Conservation (phyloP, 2,113 vertebrate genomes). For the Phalacrocorax aristotelis region DNA sequence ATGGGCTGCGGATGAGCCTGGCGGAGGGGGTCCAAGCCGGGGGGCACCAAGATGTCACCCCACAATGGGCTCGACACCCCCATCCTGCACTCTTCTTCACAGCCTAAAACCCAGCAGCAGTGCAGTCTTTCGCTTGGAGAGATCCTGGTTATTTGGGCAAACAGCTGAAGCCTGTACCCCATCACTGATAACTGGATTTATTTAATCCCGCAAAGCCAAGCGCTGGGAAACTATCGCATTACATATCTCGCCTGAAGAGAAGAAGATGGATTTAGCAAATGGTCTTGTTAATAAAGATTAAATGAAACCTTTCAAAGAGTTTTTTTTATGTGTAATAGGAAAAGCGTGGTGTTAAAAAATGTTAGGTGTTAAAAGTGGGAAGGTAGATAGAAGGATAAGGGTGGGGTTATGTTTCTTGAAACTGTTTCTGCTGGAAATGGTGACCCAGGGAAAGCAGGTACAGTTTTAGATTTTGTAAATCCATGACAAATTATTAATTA, state of each 20-base stretch:
- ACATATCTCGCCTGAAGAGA: neutral
- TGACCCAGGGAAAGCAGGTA: neutral
- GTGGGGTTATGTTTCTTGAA: neutral
- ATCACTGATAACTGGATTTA: constrained; percentile 23
- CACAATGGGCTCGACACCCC: accelerated
- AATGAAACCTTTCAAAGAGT: neutral
- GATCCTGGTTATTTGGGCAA: neutral
- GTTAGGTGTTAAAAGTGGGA: neutral
- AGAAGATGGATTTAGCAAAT: constrained; percentile 39
- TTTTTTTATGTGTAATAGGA: neutral
- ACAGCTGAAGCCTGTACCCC: constrained; percentile 37
- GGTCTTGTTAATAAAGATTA: constrained; percentile 10
- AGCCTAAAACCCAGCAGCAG: neutral
- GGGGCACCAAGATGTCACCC: neutral
- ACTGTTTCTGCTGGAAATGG: neutral
- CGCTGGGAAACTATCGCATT: neutral
- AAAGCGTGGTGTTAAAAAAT: neutral
- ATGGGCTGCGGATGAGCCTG: accelerated
- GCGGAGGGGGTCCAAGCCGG: neutral
- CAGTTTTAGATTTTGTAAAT: neutral
- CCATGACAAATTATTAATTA: neutral
- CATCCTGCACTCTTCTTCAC: neutral
- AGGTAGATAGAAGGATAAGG: neutral
- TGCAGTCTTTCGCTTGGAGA: accelerated
- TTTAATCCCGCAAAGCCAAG: neutral